Percentiles rank a stretch among this genome's conserved stretches.
Conservation (phyloP, 2,888 invertebrate genomes). For the Stomorhina lunata region DNA sequence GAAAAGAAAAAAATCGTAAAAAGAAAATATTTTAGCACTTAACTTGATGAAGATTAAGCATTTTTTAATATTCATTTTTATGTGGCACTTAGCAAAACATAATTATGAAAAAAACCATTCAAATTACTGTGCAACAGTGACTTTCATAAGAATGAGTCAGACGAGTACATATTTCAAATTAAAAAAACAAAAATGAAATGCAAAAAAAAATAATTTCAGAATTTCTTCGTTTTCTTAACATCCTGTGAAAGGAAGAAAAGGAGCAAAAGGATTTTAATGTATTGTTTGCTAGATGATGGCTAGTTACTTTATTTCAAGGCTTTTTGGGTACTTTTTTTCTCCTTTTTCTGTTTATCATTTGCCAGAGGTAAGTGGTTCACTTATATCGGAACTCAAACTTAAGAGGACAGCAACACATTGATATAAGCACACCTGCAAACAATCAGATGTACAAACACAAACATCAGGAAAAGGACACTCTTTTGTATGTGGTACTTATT, state of each 20-base stretch:
- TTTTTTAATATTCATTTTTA: slow-evolving; percentile 23
- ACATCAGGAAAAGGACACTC: background rate
- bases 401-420: background rate
- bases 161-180: background rate
- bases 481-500: background rate
- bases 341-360: slow-evolving; percentile 16
- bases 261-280: slow-evolving; percentile 23
- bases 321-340: slow-evolving; percentile 8
- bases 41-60: slow-evolving; percentile 8
- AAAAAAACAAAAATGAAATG: background rate
- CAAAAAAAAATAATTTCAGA: too few species aligned
- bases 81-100: background rate
- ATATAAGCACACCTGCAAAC: background rate
- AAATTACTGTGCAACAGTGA: slow-evolving; percentile 28
- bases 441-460: background rate
- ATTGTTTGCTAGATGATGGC: slow-evolving; percentile 49
- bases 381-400: slow-evolving; percentile 17
- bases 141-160: background rate
- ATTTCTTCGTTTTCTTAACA: too few species aligned
- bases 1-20: background rate
- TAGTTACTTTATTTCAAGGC: slow-evolving; percentile 55
- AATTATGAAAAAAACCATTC: background rate
- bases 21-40: background rate
- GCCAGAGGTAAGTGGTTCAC: slow-evolving; percentile 49
- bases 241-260: background rate